Conservation (phyloP, 2,797 vertebrate genomes). For the Myotis daubentonii region DNA sequence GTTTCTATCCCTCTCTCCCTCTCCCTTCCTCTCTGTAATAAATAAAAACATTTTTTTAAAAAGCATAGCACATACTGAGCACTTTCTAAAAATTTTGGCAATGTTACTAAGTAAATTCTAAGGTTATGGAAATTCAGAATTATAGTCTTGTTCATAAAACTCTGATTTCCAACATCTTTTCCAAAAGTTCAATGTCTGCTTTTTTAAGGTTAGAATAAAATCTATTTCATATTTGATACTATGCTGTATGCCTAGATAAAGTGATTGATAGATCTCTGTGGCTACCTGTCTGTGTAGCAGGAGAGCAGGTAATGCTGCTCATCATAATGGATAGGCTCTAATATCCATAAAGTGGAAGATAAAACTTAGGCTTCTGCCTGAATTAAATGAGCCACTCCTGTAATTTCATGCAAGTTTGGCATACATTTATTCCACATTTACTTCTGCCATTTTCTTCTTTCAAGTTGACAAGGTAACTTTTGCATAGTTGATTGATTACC, state of each 20-base stretch:
- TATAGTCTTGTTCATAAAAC: neutral
- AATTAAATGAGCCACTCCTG: conserved; percentile 60
- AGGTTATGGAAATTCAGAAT: conserved; percentile 51
- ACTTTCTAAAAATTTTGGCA: neutral
- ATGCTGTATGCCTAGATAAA: neutral
- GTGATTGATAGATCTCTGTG: neutral
- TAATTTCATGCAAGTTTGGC: conserved; percentile 39
- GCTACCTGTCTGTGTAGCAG: neutral
- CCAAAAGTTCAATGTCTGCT: conserved; percentile 7
- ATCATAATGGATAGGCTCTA: conserved; percentile 34
- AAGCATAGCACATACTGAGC: neutral
- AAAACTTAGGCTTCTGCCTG: conserved; percentile 63
- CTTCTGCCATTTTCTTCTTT: conserved; percentile 35
- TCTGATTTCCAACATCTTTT: neutral
- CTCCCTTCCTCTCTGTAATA: too few species aligned
- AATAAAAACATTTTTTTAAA: neutral
- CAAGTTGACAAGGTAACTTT: conserved; percentile 16
- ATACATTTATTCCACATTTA: conserved; percentile 36
- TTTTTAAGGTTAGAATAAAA: conserved; percentile 48
- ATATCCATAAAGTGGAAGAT: conserved; percentile 59
- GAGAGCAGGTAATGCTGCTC: neutral
- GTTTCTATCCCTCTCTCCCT: too few species aligned
- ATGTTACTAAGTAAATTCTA: neutral
- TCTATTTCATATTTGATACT: neutral
- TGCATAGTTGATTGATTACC: conserved; percentile 24